These are phyloP conservation scores for Trachemys scripta DNA, from an alignment of 2,113 vertebrate genomes.

Conservation along the genomic window DNA sequence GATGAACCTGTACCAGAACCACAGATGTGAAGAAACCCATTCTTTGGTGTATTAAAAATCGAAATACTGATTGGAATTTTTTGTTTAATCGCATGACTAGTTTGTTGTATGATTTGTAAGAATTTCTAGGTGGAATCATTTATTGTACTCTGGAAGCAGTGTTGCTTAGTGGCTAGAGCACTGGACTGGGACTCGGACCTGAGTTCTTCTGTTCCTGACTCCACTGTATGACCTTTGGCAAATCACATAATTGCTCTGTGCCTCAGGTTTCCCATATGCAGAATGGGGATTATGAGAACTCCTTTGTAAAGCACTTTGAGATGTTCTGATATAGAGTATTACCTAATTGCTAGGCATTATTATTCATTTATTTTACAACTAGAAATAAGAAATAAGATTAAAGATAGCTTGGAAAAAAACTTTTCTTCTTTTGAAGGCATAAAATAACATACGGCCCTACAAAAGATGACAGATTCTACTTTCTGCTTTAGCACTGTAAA, in stretches of 20 bases:
- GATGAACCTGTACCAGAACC: neutral
- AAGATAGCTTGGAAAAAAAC: neutral
- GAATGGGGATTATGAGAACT: neutral
- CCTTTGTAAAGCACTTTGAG: neutral
- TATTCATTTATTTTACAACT: fast-evolving
- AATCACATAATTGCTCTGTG: neutral
- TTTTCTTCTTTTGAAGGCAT: neutral
- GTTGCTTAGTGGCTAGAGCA: neutral
- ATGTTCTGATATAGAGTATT: neutral
- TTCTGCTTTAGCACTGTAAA: neutral
- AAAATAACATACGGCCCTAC: neutral
- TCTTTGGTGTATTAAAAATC: neutral
- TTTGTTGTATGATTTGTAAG: neutral
- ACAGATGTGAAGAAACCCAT: neutral
- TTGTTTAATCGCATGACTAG: neutral
- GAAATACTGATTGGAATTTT: neutral
- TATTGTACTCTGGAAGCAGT: neutral
- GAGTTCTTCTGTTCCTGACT: neutral
- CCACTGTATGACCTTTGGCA: neutral
- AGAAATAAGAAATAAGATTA: neutral
- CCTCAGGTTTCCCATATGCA: neutral
- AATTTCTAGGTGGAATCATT: neutral
- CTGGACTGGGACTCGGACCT: neutral
- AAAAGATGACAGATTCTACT: neutral
- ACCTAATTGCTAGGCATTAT: neutral